Evolutionary conservation across 35 echinoderm and acorn worm species (phyloP).

Genomic region (Ptychodera flava): DNA sequence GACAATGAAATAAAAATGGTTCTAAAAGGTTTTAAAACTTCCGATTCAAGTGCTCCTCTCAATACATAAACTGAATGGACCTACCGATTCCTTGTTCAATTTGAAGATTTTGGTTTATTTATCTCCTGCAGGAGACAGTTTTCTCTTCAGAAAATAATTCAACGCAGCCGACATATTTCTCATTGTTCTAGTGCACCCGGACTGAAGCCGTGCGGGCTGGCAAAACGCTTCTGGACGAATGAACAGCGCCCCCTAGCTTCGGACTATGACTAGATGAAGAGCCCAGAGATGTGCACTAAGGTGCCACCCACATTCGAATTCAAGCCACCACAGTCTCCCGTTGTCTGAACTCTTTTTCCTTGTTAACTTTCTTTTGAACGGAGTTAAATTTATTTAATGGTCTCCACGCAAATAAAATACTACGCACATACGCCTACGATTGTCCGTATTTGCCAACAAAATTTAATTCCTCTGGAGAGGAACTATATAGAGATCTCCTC

Average conservation of each 20-base stretch:
- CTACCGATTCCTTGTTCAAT: neutral
- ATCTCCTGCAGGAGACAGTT: neutral
- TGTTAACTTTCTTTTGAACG: no score
- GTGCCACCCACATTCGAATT: neutral
- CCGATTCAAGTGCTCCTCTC: neutral
- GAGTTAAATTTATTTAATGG: no score
- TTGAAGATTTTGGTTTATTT: neutral
- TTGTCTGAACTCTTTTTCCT: no score
- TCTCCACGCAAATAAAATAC: no score
- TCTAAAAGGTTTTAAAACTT: no score
- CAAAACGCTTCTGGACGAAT: neutral
- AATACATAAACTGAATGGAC: neutral
- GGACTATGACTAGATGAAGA: neutral
- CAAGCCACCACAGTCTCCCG: no score
- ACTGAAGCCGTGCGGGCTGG: neutral
- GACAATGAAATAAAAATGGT: no score
- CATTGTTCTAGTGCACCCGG: neutral
- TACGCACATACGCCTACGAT: no score
- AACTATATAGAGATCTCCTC: no score
- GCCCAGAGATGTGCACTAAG: neutral
- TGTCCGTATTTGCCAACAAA: no score
- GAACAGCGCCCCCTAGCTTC: neutral
- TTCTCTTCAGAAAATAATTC: neutral
- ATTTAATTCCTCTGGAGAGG: no score
- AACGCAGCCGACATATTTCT: neutral